Evolutionary conservation across 92 coral and sea anemone genomes (phyloP).

Genomic region (Epizoanthus ramosus): DNA sequence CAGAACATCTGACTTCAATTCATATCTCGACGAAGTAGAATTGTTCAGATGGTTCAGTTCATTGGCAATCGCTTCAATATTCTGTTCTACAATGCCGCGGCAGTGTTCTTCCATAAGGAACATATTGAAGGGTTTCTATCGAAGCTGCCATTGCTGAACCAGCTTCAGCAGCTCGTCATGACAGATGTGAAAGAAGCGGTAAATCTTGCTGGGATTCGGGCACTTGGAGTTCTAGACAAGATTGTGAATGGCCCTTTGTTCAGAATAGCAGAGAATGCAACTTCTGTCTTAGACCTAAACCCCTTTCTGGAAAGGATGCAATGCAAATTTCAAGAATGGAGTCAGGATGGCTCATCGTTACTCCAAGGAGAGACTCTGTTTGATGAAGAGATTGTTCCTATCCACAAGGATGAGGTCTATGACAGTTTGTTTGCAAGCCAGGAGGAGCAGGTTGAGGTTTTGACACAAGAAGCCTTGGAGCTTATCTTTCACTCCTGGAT

Average conservation of each 20-base stretch:
- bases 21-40: slow-evolving; percentile 8
- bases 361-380: slow-evolving; percentile 48
- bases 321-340: slow-evolving; percentile 46
- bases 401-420: slow-evolving; percentile 44
- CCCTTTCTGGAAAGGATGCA: slow-evolving; percentile 48
- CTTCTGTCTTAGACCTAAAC: slow-evolving; percentile 41
- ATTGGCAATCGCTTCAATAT: slow-evolving; percentile 47
- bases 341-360: slow-evolving; percentile 48
- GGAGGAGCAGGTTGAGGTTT: slow-evolving; percentile 43
- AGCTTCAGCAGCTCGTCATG: slow-evolving; percentile 38
- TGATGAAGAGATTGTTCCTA: slow-evolving; percentile 41
- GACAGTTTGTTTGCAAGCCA: slow-evolving; percentile 43
- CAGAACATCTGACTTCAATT: slow-evolving; percentile 40
- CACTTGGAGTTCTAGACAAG: slow-evolving; percentile 46
- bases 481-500: slow-evolving; percentile 45
- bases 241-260: slow-evolving; percentile 48
- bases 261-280: slow-evolving; percentile 39
- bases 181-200: slow-evolving; percentile 37
- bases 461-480: slow-evolving; percentile 56
- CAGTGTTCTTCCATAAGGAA: slow-evolving; percentile 40
- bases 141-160: slow-evolving; percentile 41
- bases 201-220: slow-evolving; percentile 36
- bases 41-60: slow-evolving; percentile 43
- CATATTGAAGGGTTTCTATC: slow-evolving; percentile 40
- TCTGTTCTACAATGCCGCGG: slow-evolving; percentile 47